Conservation (phyloP, 2,888 invertebrate species). For the Adela reaumurella region DNA sequence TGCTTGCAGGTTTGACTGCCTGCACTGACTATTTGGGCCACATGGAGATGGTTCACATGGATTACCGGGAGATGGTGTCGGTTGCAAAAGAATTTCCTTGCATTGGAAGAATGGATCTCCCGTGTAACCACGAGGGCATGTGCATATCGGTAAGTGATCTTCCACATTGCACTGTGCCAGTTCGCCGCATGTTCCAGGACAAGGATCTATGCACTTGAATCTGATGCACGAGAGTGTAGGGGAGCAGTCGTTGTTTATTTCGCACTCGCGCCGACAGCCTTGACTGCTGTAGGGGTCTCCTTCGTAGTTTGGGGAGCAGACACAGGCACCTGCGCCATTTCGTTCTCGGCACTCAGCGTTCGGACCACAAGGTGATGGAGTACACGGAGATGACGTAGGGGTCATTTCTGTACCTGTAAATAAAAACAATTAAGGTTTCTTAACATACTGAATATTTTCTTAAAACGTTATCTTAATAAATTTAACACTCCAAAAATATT, state of each 20-base stretch:
- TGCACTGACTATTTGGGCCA: constrained; percentile 83
- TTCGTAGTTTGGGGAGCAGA: constrained; percentile 72
- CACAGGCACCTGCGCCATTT: constrained; percentile 82
- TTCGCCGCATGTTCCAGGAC: constrained; percentile 78
- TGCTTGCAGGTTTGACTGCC: constrained; percentile 73
- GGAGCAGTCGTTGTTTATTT: constrained; percentile 73
- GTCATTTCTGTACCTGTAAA: constrained; percentile 57
- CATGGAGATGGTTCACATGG: constrained; percentile 84
- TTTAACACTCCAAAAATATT: no score
- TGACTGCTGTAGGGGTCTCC: constrained; percentile 77
- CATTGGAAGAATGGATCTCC: constrained; percentile 83
- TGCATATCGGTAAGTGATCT: constrained; percentile 75
- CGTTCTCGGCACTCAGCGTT: constrained; percentile 80
- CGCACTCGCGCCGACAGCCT: constrained; percentile 75
- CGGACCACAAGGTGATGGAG: constrained; percentile 81
- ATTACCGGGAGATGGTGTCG: constrained; percentile 50
- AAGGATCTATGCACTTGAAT: constrained; percentile 82
- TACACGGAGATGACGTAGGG: constrained; percentile 70
- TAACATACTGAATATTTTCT: no score
- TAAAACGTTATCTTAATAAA: no score
- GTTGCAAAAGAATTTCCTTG: constrained; percentile 46
- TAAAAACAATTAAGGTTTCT: no score
- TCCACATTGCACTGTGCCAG: constrained; percentile 75
- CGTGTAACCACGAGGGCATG: constrained; percentile 69
- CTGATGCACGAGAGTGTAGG: constrained; percentile 70